Base-by-base conservation (phyloP, 1,140 invertebrate genomes). In the Ips typographus region DNA sequence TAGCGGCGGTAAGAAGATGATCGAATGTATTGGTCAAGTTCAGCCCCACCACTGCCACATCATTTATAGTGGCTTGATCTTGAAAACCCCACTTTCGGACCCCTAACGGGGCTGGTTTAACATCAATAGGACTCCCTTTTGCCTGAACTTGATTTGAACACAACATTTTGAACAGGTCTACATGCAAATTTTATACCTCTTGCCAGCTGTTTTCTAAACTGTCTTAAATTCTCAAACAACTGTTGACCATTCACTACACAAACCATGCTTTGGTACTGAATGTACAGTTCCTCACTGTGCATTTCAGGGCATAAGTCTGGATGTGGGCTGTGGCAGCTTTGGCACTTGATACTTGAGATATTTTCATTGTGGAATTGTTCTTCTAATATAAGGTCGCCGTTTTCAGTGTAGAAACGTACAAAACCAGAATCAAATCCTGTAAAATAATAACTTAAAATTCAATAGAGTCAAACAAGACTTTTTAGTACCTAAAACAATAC, bases 371-470 rank as follows among this genome's bases (percentile, higher is more conserved):
- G 93, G 58, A 96, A 86, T 73, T 91, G 87, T 79, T 98, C 94
- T 49, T 89, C 89, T 8, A 96, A 82, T 41, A 98, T 82, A 47
- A 94, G 82, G 71, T 88, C 86, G 42, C 93, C 94, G 75, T 86
- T 89, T 85, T 96, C 95, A 5, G 93, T 94, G 78, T 95, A 98
- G 82, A 98, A 94, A 71, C 89, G 84, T 42, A 98, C 83, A 83
- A 86, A 88, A 41, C 96, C 96, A 70, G 90, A 90, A 72, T 86
- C 88, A 74, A 95, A 93, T 37, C 95, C 95, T 65, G 44, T 3
- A 49, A 22, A 2, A 49, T 55, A 55, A 43, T 61, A 8, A 22
- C 5, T 38, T 44, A 22, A 55, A 55, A 55, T 37, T 55, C 37
- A 55, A 37, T n/a, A 55, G 37, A 36, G 37, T 55, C 1, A 53